Evolutionary conservation across 2,113 vertebrate genomes (phyloP).

Genomic region (Platichthys stellatus): DNA sequence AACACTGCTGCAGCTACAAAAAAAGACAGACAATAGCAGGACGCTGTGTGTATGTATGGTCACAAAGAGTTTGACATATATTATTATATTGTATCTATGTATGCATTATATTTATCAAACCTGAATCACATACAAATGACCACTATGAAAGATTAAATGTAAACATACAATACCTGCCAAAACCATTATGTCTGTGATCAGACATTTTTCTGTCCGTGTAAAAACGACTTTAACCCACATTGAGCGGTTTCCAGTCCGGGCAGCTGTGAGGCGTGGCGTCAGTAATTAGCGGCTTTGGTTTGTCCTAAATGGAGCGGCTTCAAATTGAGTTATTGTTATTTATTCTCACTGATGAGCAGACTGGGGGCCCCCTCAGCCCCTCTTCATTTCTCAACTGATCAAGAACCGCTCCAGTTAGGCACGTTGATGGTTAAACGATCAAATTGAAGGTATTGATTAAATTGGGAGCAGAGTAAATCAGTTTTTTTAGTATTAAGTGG

Average conservation of each 20-base stretch:
- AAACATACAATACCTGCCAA: background rate
- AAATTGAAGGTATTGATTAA: background rate
- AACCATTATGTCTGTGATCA: background rate
- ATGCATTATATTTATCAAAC: background rate
- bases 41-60: too few relatives aligned
- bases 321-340: slow-evolving; percentile 36
- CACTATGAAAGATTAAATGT: background rate
- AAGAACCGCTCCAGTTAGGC: background rate
- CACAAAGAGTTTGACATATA: background rate
- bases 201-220: background rate
- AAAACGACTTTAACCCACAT: slow-evolving; percentile 4
- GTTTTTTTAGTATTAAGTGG: too few relatives aligned
- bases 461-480: too few relatives aligned
- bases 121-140: background rate
- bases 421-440: background rate
- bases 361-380: background rate
- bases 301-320: slow-evolving; percentile 24
- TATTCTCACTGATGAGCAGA: slow-evolving; percentile 25
- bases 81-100: too few relatives aligned
- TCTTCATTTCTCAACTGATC: slow-evolving; percentile 2
- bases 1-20: too few relatives aligned
- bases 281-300: background rate
- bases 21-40: background rate
- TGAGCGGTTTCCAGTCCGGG: background rate
- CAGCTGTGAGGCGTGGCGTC: slow-evolving; percentile 12